Base-by-base conservation (phyloP, 2,888 invertebrate species). In the Candidula unifasciata region DNA sequence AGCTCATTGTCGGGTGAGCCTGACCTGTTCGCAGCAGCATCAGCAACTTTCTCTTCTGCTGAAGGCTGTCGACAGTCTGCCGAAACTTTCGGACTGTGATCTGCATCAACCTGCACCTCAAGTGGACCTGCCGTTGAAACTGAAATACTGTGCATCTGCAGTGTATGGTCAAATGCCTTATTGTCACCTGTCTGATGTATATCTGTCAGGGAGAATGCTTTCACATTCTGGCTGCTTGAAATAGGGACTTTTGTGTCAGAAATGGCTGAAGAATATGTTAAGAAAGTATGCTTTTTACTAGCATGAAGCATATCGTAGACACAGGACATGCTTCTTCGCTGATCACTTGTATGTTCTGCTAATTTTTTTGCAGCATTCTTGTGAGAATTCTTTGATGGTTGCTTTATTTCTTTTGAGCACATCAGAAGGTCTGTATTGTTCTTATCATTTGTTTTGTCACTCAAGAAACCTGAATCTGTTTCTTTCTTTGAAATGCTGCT, bases 1-100 rank as follows among this genome's bases (percentile, higher is more conserved):
- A 92, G 86, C 27, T 91, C 92, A 37, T 88, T 87, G 3, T 87
- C 88, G 37, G 83, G 3, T 60, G 37, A 85, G 60, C 78, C 71
- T 21, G 73, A 37, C 30, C 78, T 74, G 21, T 73, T 18, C 3
- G n/a, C 8, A 16, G 18, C n/a, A 54, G 6, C 27, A 13, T 57
- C 81, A 30, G 69, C n/a, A 68, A 69, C 13, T 54, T 18, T n/a
- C 16, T 78, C 33, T 13, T 60, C 37, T 44, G 60, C 2, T n/a
- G n/a, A 37, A 27, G n/a, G n/a, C 10, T 24, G 27, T 2, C 21
- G 30, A n/a, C 30, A 10, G 44, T 8, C 21, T n/a, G 37, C n/a
- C 44, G 24, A 21, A 33, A n/a, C 18, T 24, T 0, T 35, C 37
- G n/a, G 57, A 3, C 37, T 24, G 24, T 52, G 66, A 68, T 3